Evolutionary conservation across 2,888 invertebrate species (phyloP), one percentile per base, ranked within the genome.

Genomic region (Papilio demoleus): DNA sequence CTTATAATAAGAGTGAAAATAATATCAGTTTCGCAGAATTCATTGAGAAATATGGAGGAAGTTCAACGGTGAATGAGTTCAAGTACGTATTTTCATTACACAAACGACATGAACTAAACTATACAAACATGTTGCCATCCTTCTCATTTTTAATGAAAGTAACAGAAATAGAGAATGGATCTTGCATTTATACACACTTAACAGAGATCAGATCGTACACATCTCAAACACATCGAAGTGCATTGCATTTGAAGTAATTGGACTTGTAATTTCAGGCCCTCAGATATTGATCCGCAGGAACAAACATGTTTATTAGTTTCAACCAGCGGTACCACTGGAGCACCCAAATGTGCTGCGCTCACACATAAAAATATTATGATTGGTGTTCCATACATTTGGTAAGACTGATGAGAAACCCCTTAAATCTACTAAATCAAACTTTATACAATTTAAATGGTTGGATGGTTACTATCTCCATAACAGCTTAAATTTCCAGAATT

Each of bases 241-340:
- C 31, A 3, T 31, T 31, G n/a, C 6, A 31, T 31, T 31, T 38
- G 38, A 11, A 36, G 6, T 24, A 19, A 6, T 19, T 31, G 6
- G 53, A 71, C 74, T 67, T 68, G n/a, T 68, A 0, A 68, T 76
- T 77, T 11, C 71, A 84, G 85, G 56, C 68, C 78, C 27, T 62
- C 72, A 11, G 80, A 84, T 47, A 79, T 85, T 9, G 78, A 85
- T 47, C 71, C 84, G 2, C 76, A 71, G 5, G 76, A 81, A 5
- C 80, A 81, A 0, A 69, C 74, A 19, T 76, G 76, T 0, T 64
- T 77, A 17, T 63, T 84, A 1, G 47, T 81, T 47, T 64, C 81
- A 0, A 84, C 86, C 0, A 85, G 86, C 24, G 86, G 86, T 0
- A 79, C 84, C 0, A 85, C 82, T 1, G 85, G 85, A 2, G 19